phyloP scores from a whole-genome alignment of 2,113 vertebrate genomes.

The Triplophysa dalaica region DNA sequence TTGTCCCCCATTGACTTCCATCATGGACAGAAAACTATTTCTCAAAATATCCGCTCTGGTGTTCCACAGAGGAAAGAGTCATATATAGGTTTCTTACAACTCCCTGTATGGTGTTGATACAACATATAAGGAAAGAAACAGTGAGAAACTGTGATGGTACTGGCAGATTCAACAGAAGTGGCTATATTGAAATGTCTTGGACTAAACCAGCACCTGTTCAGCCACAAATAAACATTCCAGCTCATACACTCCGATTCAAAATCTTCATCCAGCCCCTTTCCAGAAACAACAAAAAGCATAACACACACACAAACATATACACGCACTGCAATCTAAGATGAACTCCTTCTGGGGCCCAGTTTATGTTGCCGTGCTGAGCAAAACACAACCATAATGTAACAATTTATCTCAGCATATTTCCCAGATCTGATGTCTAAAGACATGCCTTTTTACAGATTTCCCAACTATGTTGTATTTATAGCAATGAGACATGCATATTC shows the following conservation, averaged over 20 bases:
- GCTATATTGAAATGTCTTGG: not conserved
- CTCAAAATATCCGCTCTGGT: no score
- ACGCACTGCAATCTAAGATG: slow-evolving; percentile 32
- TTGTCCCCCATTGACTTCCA: no score
- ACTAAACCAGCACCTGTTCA: slow-evolving; percentile 23
- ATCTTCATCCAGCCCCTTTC: slow-evolving; percentile 1
- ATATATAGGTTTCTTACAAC: no score
- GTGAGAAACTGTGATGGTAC: not conserved
- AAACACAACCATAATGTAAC: slow-evolving; percentile 43
- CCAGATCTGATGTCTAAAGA: slow-evolving; percentile 38
- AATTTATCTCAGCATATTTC: slow-evolving; percentile 38
- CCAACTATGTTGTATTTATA: slow-evolving; percentile 41
- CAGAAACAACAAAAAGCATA: slow-evolving; percentile 29
- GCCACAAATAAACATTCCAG: slow-evolving; percentile 39
- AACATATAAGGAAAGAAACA: no score
- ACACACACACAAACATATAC: slow-evolving; percentile 37
- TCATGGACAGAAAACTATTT: no score
- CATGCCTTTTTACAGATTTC: slow-evolving; percentile 17
- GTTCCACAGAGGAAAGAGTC: no score
- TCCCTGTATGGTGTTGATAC: no score
- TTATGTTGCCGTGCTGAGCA: slow-evolving; percentile 37
- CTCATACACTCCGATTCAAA: slow-evolving; percentile 53
- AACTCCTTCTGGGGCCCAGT: slow-evolving; percentile 41
- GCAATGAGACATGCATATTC: slow-evolving; percentile 50
- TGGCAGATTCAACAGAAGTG: no score